These are phyloP conservation scores for Heterotis niloticus DNA, from an alignment of 2,113 vertebrate species.

Conservation along the genomic window DNA sequence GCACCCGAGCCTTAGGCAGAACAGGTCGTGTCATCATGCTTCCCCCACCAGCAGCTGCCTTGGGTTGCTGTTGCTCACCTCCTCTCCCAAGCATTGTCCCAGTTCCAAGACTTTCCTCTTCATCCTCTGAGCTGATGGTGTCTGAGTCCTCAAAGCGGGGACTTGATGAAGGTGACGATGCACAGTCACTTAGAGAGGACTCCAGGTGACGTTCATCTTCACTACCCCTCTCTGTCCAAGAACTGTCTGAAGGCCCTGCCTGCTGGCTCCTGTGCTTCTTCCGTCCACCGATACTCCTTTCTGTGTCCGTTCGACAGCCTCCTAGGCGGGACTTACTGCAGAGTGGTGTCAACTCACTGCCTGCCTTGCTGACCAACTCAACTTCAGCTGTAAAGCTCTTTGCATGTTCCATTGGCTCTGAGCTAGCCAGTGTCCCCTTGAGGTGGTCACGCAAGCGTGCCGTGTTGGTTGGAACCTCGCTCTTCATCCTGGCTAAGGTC, in stretches of 20 bases:
- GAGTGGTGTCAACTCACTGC: constrained; percentile 83
- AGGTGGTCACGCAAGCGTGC: constrained; percentile 87
- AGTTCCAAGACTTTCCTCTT: constrained; percentile 58
- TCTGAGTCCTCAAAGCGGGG: constrained; percentile 93
- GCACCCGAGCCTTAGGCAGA: constrained; percentile 77
- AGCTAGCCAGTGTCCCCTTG: constrained; percentile 89
- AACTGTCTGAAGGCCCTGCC: constrained; percentile 89
- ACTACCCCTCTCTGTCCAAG: constrained; percentile 74
- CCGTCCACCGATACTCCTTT: constrained; percentile 75
- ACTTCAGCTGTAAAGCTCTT: constrained; percentile 83
- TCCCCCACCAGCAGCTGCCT: background rate
- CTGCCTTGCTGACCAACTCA: constrained; percentile 92
- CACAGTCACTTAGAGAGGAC: constrained; percentile 94
- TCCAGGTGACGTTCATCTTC: constrained; percentile 81
- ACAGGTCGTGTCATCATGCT: constrained; percentile 49
- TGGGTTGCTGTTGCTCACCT: background rate
- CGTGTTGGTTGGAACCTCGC: constrained; percentile 86
- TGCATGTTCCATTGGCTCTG: constrained; percentile 78
- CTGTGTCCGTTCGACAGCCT: constrained; percentile 73
- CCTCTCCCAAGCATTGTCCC: constrained; percentile 16
- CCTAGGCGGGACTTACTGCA: constrained; percentile 68
- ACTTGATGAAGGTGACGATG: constrained; percentile 93
- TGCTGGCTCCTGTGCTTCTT: constrained; percentile 96
- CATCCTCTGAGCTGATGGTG: constrained; percentile 90
- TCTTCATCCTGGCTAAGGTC: constrained; percentile 89